A percentile compares a stretch with the other conserved stretches of the same genome.
These are phyloP conservation scores for Polypedilum vanderplanki DNA, from an alignment of 1,140 invertebrate species.

Conservation along the genomic window DNA sequence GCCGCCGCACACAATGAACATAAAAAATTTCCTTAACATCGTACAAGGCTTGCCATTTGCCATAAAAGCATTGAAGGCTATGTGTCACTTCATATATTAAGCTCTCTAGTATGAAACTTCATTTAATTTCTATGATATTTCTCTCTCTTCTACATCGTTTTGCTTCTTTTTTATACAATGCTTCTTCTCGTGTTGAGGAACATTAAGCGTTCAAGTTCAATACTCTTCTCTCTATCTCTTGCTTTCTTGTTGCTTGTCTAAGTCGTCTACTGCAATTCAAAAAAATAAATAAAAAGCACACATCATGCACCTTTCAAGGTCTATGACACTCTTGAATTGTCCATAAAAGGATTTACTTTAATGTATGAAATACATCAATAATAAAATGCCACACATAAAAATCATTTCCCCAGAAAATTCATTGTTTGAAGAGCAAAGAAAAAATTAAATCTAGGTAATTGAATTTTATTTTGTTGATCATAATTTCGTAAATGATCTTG, in stretches of 20 bases:
- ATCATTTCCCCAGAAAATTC: not conserved
- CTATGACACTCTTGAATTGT: constrained; percentile 8
- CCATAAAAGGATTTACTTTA: constrained; percentile 7
- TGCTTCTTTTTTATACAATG: too few species aligned
- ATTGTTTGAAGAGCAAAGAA: not conserved
- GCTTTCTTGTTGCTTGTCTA: too few species aligned
- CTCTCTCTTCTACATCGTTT: too few species aligned
- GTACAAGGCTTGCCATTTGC: not conserved
- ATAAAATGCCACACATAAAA: too few species aligned
- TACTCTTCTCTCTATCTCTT: not conserved
- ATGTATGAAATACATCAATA: not conserved
- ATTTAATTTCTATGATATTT: not conserved
- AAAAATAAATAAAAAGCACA: not conserved
- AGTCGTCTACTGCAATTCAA: not conserved
- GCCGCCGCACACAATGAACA: not conserved
- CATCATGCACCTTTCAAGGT: constrained; percentile 14
- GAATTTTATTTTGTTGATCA: too few species aligned
- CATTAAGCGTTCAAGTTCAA: constrained; percentile 12
- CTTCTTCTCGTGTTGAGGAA: not conserved
- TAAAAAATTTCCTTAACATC: not conserved
- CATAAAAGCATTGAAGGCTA: constrained; percentile 3
- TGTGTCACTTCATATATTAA: not conserved
- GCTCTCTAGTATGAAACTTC: not conserved
- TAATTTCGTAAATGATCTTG: not conserved
- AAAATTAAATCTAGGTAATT: not conserved